Evolutionary conservation across 2,113 vertebrate species (phyloP).

Genomic region (Smithornis capensis): DNA sequence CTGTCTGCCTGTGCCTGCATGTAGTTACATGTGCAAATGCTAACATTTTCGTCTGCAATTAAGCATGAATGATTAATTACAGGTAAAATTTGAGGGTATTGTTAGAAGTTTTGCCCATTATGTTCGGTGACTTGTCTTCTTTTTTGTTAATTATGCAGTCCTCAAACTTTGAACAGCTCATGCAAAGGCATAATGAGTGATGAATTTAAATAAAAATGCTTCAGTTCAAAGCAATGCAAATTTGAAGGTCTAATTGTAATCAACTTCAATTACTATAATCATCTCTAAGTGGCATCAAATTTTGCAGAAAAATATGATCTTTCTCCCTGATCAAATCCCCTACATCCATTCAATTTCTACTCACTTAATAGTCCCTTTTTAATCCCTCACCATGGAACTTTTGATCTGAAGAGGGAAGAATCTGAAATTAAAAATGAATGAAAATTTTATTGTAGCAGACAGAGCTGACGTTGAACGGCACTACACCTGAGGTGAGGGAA

Average conservation of each 20-base stretch:
- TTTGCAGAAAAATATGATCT: neutral
- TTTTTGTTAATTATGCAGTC: neutral
- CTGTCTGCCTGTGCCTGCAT: neutral
- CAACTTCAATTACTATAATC: neutral
- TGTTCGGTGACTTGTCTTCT: neutral
- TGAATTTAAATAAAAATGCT: constrained; percentile 9
- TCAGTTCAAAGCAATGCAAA: neutral
- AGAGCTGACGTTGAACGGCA: neutral
- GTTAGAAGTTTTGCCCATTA: neutral
- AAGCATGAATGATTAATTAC: neutral
- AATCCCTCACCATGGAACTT: neutral
- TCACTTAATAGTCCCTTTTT: neutral
- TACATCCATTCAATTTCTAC: neutral
- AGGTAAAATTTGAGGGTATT: neutral
- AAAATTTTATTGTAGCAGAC: neutral
- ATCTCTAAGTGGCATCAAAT: neutral
- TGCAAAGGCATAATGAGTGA: neutral
- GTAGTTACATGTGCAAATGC: neutral
- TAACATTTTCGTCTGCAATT: neutral
- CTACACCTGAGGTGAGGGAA: neutral
- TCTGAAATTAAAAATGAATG: neutral
- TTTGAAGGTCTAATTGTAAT: neutral
- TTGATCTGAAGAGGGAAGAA: neutral
- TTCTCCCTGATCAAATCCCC: neutral
- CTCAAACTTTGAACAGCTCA: neutral